These are phyloP conservation scores for Caenorhabditis imperialis DNA, from an alignment of 2,888 invertebrate species.

Conservation along the genomic window DNA sequence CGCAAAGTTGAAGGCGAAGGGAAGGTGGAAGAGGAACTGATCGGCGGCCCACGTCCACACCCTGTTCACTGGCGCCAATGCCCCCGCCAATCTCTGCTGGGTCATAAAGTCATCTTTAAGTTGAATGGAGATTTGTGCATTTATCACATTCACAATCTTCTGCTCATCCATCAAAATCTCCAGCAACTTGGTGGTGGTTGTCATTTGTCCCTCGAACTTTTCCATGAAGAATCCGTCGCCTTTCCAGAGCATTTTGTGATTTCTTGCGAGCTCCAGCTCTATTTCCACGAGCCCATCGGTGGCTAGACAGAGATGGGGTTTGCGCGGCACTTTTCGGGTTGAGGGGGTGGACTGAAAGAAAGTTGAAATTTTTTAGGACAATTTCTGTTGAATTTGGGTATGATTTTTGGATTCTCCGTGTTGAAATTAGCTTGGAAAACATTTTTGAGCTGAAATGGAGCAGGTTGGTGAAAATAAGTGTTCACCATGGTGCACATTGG, in stretches of 20 bases:
- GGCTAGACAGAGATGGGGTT: conserved; percentile 29
- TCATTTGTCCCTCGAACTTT: conserved; percentile 22
- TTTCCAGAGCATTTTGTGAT: conserved; percentile 37
- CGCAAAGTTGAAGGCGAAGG: conserved; percentile 79
- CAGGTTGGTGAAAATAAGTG: too few species aligned
- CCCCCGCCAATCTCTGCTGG: conserved; percentile 17
- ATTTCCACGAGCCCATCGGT: conserved; percentile 48
- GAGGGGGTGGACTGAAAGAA: background rate
- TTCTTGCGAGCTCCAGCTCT: conserved; percentile 56
- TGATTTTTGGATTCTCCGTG: too few species aligned
- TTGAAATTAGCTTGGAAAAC: too few species aligned
- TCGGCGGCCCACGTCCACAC: conserved; percentile 78
- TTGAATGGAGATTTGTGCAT: conserved; percentile 13
- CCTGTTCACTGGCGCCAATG: conserved; percentile 21
- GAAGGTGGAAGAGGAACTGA: conserved; percentile 78
- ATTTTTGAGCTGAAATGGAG: too few species aligned
- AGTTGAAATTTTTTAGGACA: conserved; percentile 5
- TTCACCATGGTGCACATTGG: too few species aligned
- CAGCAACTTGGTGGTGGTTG: conserved; percentile 10
- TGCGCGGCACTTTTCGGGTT: conserved; percentile 34
- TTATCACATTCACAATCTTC: conserved; percentile 52
- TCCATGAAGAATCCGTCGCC: conserved; percentile 19
- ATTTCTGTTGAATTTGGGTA: background rate
- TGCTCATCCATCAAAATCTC: conserved; percentile 49
- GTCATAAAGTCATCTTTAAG: conserved; percentile 22